These are phyloP conservation scores for Hemicrepidius hirtus DNA, from an alignment of 2,888 invertebrate genomes.

Conservation along the genomic window DNA sequence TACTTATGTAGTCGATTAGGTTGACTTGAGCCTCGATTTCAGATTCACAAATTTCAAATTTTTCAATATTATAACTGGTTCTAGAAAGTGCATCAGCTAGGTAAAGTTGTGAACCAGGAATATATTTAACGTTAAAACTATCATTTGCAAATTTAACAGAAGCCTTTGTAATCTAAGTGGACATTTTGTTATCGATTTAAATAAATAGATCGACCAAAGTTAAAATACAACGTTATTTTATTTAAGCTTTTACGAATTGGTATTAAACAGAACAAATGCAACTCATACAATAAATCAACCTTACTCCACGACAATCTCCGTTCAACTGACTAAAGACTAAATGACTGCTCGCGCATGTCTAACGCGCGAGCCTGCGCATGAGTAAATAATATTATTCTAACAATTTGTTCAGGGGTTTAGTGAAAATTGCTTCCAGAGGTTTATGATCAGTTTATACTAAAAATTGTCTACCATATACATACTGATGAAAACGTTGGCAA, in stretches of 20 bases:
- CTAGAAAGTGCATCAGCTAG: slow-evolving; percentile 61
- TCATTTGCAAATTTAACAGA: slow-evolving; percentile 39
- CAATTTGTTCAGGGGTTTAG: slow-evolving; percentile 49
- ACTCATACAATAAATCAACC: no score
- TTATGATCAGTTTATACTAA: no score
- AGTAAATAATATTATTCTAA: no score
- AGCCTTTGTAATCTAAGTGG: slow-evolving; percentile 51
- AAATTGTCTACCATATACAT: slow-evolving; percentile 59
- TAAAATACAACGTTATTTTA: no score
- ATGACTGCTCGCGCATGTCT: no score
- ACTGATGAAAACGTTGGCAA: slow-evolving; percentile 19
- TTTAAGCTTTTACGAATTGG: no score
- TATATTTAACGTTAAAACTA: slow-evolving; percentile 53
- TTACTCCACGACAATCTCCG: no score
- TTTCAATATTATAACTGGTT: slow-evolving; percentile 50
- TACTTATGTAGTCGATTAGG: slow-evolving; percentile 37
- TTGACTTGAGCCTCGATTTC: slow-evolving; percentile 37
- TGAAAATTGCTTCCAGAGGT: slow-evolving; percentile 63
- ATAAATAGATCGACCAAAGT: no score
- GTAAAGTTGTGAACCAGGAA: slow-evolving; percentile 60
- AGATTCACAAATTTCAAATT: slow-evolving; percentile 32
- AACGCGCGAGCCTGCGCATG: no score
- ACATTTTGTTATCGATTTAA: no score
- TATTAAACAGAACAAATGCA: no score
- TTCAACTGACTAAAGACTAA: no score